phyloP scores from a whole-genome alignment of 2,797 vertebrate genomes.

The Coluber constrictor region DNA sequence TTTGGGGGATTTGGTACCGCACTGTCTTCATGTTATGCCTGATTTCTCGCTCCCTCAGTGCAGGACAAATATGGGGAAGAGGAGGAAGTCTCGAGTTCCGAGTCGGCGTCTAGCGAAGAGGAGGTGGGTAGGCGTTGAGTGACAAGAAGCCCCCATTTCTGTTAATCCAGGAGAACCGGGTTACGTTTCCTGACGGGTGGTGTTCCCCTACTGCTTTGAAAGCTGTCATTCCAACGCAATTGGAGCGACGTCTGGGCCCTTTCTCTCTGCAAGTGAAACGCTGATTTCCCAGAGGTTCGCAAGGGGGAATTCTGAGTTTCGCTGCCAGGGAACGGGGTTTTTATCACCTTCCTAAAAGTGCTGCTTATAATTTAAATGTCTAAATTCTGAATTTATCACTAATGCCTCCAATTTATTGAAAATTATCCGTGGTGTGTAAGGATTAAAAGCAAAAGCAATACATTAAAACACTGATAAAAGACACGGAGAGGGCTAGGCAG shows the following conservation, averaged over 20 bases:
- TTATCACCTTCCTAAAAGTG: neutral
- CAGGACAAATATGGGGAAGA: constrained; percentile 83
- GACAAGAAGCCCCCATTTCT: neutral
- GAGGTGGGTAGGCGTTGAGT: constrained; percentile 57
- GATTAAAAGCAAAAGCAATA: neutral
- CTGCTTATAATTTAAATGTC: neutral
- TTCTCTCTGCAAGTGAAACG: neutral
- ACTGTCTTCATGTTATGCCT: neutral
- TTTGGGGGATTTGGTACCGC: rapidly evolving
- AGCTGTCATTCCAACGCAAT: neutral
- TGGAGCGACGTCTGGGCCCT: neutral
- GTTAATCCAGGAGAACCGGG: neutral
- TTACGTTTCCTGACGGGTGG: neutral
- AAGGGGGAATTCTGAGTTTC: neutral
- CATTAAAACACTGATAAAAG: neutral
- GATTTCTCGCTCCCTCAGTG: constrained; percentile 65
- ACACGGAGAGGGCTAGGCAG: neutral
- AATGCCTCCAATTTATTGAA: neutral
- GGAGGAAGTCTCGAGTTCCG: constrained; percentile 71
- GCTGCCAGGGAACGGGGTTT: neutral
- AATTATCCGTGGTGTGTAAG: neutral
- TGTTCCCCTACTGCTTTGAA: neutral
- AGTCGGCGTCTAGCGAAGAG: constrained; percentile 79
- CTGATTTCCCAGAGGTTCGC: neutral
- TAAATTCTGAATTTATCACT: neutral